Evolutionary conservation across 2,113 vertebrate genomes (phyloP).

Genomic region (Rhynchopsitta pachyrhyncha): DNA sequence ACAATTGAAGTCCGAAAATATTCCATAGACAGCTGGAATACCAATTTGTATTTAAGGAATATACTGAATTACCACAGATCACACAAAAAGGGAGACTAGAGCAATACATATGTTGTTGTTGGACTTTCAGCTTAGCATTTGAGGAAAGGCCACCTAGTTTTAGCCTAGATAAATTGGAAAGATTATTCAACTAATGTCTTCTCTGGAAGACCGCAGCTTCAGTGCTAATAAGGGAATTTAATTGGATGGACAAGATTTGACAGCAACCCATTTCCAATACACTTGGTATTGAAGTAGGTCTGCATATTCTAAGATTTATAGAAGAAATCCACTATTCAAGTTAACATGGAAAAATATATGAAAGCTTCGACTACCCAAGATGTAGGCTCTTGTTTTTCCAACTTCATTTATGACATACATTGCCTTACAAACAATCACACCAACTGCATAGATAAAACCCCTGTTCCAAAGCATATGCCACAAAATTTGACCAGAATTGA

Average conservation of each 20-base stretch:
- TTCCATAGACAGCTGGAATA: slow-evolving; percentile 3
- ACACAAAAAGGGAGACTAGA: background rate
- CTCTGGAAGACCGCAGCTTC: slow-evolving; percentile 4
- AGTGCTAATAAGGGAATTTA: slow-evolving; percentile 50
- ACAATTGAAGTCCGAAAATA: slow-evolving; percentile 3
- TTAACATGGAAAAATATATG: background rate
- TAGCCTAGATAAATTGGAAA: background rate
- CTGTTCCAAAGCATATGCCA: background rate
- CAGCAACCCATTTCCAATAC: slow-evolving; percentile 48
- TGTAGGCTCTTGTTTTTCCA: background rate
- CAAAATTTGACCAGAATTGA: background rate
- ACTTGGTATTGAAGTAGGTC: slow-evolving; percentile 50
- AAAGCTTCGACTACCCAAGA: background rate
- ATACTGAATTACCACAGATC: background rate
- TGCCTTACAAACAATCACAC: background rate
- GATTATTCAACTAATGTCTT: slow-evolving; percentile 25
- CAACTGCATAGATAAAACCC: background rate
- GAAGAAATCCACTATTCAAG: background rate
- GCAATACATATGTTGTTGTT: background rate
- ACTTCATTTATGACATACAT: background rate
- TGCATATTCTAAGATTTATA: background rate
- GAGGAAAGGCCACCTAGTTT: background rate
- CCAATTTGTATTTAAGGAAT: background rate
- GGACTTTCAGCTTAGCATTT: background rate
- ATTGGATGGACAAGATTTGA: slow-evolving; percentile 54